Evolutionary conservation across 2,888 invertebrate species (phyloP).

Genomic region (Tethea ocularis): DNA sequence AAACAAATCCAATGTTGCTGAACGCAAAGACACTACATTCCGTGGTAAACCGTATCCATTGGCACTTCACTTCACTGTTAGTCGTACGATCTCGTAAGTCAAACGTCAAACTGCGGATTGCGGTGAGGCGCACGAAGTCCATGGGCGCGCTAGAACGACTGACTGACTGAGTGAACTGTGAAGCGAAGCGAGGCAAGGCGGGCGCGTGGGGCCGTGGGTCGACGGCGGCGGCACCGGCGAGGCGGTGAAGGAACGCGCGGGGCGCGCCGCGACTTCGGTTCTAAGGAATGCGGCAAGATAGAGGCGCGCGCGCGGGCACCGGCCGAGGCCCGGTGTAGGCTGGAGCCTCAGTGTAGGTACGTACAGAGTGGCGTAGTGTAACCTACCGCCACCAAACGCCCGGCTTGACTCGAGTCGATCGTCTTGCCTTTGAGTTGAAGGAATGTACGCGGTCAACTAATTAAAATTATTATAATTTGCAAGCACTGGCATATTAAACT

Average conservation of each 20-base stretch:
- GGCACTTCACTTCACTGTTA: slow-evolving; percentile 77
- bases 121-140: slow-evolving; percentile 58
- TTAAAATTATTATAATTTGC: slow-evolving; percentile 53
- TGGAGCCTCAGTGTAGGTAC: slow-evolving; percentile 47
- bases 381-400: not conserved
- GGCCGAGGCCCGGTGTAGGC: slow-evolving; percentile 58
- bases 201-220: slow-evolving; percentile 92
- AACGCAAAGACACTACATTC: slow-evolving; percentile 63
- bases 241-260: slow-evolving; percentile 83
- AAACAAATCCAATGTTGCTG: slow-evolving; percentile 74
- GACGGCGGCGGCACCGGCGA: slow-evolving; percentile 82
- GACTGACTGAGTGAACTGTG: too few species aligned
- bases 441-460: slow-evolving; percentile 66
- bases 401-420: slow-evolving; percentile 29
- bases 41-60: slow-evolving; percentile 76
- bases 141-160: slow-evolving; percentile 73
- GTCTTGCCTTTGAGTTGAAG: slow-evolving; percentile 34
- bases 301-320: slow-evolving; percentile 65
- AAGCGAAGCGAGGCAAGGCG: slow-evolving; percentile 81
- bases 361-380: slow-evolving; percentile 38
- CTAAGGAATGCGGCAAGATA: slow-evolving; percentile 75
- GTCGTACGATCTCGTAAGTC: slow-evolving; percentile 62
- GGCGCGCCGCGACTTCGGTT: slow-evolving; percentile 78
- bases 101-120: slow-evolving; percentile 44
- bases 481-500: slow-evolving; percentile 37